phyloP scores from a whole-genome alignment of 35 echinoderm and acorn worm genomes.

The Eucidaris tribuloides region DNA sequence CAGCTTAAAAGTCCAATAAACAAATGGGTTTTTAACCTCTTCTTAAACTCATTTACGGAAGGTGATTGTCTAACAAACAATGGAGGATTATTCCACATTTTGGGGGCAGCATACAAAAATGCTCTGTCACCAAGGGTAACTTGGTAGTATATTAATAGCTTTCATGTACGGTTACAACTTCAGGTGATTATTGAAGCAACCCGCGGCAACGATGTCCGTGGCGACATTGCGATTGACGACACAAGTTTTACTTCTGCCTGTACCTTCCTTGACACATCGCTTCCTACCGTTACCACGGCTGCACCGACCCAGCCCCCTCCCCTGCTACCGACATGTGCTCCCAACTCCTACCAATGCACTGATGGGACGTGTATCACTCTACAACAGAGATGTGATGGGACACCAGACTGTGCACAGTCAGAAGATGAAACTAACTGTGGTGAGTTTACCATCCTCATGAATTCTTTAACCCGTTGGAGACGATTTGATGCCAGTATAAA shows the following conservation, averaged over 20 bases:
- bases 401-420: conserved; percentile 39
- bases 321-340: conserved; percentile 17
- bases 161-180: too few relatives aligned
- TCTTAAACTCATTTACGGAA: too few relatives aligned
- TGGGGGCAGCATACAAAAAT: too few relatives aligned
- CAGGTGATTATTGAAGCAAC: conserved; percentile 92
- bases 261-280: neutral
- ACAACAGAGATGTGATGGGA: conserved; percentile 40
- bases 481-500: too few relatives aligned
- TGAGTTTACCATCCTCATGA: conserved; percentile 7
- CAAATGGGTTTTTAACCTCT: too few relatives aligned
- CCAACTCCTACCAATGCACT: conserved; percentile 55
- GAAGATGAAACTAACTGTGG: conserved; percentile 85
- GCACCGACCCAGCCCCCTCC: neutral
- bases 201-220: conserved; percentile 58
- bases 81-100: too few relatives aligned
- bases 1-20: too few relatives aligned
- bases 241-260: conserved; percentile 69
- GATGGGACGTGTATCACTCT: conserved; percentile 43
- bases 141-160: too few relatives aligned
- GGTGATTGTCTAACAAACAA: too few relatives aligned
- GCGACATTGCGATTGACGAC: conserved; percentile 95
- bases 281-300: conserved; percentile 53
- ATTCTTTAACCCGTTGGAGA: too few relatives aligned
- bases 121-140: too few relatives aligned